Conservation (phyloP, 2,888 invertebrate genomes). For the Bhutanitis thaidina region DNA sequence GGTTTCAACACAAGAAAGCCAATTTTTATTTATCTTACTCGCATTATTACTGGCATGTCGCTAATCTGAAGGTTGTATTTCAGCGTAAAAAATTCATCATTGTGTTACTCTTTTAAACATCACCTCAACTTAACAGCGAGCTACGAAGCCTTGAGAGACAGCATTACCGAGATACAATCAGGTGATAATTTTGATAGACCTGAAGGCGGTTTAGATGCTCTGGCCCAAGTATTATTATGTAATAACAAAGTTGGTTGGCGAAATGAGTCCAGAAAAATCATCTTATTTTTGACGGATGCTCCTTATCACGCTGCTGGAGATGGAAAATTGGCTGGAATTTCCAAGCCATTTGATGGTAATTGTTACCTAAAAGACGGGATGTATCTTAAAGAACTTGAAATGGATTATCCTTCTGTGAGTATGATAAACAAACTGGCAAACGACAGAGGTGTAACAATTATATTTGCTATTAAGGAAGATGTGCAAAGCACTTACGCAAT, state of each 20-base stretch:
- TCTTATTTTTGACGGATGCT: slow-evolving; percentile 89
- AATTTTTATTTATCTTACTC: no score
- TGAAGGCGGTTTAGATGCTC: slow-evolving; percentile 93
- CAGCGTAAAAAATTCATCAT: not conserved
- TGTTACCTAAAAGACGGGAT: slow-evolving; percentile 80
- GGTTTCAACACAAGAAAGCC: no score
- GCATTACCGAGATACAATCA: slow-evolving; percentile 56
- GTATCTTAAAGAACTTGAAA: slow-evolving; percentile 77
- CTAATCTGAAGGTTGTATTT: no score
- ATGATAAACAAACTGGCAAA: slow-evolving; percentile 74
- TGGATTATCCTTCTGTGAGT: slow-evolving; percentile 90
- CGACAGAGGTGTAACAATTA: slow-evolving; percentile 37
- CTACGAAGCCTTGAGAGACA: slow-evolving; percentile 55
- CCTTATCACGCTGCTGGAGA: slow-evolving; percentile 89
- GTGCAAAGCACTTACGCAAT: slow-evolving; percentile 28
- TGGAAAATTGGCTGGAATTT: slow-evolving; percentile 83
- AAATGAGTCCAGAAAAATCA: slow-evolving; percentile 84
- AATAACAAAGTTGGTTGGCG: slow-evolving; percentile 88
- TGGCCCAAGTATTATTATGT: slow-evolving; percentile 87
- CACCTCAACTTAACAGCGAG: slow-evolving; percentile 83
- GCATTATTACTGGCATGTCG: no score
- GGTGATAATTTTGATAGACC: slow-evolving; percentile 83
- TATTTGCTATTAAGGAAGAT: slow-evolving; percentile 37
- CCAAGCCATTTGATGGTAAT: slow-evolving; percentile 85
- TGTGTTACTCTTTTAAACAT: slow-evolving; percentile 86